Conservation (phyloP, 2,113 vertebrate genomes). For the Oncorhynchus gorbuscha region DNA sequence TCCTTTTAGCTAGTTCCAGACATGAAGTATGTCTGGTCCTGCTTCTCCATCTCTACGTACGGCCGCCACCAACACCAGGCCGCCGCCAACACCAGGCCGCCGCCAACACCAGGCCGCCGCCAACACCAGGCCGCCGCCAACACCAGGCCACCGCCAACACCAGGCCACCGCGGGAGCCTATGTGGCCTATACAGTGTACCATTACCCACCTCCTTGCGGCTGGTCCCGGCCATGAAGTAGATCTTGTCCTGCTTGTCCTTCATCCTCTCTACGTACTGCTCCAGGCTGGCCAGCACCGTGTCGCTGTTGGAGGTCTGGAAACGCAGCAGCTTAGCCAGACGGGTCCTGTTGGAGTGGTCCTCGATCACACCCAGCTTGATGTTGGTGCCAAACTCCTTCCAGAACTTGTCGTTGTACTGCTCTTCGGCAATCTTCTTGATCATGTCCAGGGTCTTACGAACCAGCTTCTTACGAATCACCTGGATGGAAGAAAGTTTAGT, state of each 20-base stretch:
- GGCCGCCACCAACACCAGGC: too few species aligned
- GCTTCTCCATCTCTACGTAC: too few species aligned
- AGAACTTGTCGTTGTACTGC: conserved; percentile 94
- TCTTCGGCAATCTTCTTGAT: conserved; percentile 99
- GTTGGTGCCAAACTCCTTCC: conserved; percentile 99
- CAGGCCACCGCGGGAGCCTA: not conserved
- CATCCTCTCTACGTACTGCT: conserved; percentile 98
- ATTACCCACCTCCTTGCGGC: conserved; percentile 85
- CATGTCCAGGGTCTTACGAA: conserved; percentile 98
- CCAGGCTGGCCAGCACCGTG: conserved; percentile 81
- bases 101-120: too few species aligned
- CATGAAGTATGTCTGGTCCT: too few species aligned
- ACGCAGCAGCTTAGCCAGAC: conserved; percentile 93
- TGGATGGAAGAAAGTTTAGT: conserved; percentile 43
- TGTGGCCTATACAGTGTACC: not conserved
- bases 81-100: too few species aligned
- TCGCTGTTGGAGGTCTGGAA: conserved; percentile 94
- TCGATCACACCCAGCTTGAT: conserved; percentile 98
- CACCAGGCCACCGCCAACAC: too few species aligned
- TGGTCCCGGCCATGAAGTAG: conserved; percentile 97
- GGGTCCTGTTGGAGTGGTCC: conserved; percentile 96
- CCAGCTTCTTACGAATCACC: conserved; percentile 98
- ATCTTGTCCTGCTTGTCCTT: conserved; percentile 99
- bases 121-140: too few species aligned
- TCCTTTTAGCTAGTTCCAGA: too few species aligned